Conservation (phyloP, 2,797 vertebrate genomes). For the Tenualosa thibaudeaui region DNA sequence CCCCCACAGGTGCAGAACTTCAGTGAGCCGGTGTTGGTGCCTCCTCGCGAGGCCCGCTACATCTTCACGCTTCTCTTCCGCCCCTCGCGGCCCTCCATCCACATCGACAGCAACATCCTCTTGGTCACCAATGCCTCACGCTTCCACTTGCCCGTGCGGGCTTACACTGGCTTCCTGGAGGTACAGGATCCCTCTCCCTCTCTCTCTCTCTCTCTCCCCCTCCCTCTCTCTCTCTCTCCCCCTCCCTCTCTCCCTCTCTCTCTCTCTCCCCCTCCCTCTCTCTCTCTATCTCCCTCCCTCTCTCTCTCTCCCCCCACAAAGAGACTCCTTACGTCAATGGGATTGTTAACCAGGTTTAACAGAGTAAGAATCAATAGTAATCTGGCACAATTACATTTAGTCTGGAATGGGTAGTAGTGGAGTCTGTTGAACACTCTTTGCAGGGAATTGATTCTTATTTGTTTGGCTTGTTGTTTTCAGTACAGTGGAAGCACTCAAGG, state of each 20-base stretch:
- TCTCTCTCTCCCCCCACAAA: not conserved
- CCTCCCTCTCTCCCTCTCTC: not conserved
- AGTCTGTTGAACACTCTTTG: not conserved
- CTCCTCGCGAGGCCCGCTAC: constrained; percentile 87
- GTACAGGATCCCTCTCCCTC: constrained; percentile 65
- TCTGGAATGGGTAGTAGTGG: not conserved
- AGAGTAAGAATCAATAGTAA: not conserved
- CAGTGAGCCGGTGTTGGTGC: constrained; percentile 88
- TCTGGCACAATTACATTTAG: not conserved
- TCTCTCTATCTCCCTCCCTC: not conserved
- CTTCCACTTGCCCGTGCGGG: constrained; percentile 94
- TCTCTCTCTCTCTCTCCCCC: not conserved
- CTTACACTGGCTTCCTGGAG: constrained; percentile 97
- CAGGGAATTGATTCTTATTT: not conserved
- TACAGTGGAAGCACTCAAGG: not conserved
- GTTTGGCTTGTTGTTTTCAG: not conserved
- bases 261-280: not conserved
- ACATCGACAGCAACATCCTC: constrained; percentile 95
- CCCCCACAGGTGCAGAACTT: constrained; percentile 89
- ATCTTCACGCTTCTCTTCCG: constrained; percentile 93
- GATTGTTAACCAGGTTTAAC: not conserved
- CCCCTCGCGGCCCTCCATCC: constrained; percentile 89
- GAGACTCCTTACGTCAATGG: not conserved
- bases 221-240: too few species aligned
- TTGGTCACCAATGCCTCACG: constrained; percentile 97